These are phyloP conservation scores for Vireo griseus DNA, from an alignment of 2,797 vertebrate genomes.

Conservation along the genomic window DNA sequence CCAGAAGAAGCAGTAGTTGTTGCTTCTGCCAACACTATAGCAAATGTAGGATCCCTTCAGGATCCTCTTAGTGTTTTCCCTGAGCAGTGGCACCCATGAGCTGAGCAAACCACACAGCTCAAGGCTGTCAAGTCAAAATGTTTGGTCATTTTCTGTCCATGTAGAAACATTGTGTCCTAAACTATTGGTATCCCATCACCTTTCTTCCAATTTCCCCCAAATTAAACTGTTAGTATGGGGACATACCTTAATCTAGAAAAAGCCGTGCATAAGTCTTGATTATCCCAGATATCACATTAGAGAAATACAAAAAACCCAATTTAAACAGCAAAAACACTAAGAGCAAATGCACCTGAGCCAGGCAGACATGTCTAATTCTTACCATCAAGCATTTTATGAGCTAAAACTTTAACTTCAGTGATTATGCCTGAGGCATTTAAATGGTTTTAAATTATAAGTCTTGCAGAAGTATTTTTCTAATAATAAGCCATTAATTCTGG, in stretches of 20 bases:
- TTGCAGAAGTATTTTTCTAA: conserved; percentile 67
- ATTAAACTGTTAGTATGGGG: not conserved
- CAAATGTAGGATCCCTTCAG: not conserved
- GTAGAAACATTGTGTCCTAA: not conserved
- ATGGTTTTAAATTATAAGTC: conserved; percentile 66
- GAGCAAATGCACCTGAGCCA: not conserved
- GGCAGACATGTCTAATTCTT: not conserved
- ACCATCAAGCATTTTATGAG: not conserved
- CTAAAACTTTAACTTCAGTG: not conserved
- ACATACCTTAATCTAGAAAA: not conserved
- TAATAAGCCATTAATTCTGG: conserved; percentile 75
- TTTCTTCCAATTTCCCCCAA: not conserved
- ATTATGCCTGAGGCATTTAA: conserved; percentile 55
- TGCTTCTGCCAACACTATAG: not conserved
- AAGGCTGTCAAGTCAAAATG: not conserved
- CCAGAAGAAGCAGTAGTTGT: not conserved
- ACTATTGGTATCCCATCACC: not conserved
- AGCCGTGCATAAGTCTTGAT: not conserved
- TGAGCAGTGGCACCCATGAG: not conserved
- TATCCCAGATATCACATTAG: not conserved
- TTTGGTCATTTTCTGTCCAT: not conserved
- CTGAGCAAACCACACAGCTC: not conserved
- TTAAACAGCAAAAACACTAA: not conserved
- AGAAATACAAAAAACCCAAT: not conserved
- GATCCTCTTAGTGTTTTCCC: not conserved